Base-by-base conservation (phyloP, 2,888 invertebrate species). In the Ophion ellenae region DNA sequence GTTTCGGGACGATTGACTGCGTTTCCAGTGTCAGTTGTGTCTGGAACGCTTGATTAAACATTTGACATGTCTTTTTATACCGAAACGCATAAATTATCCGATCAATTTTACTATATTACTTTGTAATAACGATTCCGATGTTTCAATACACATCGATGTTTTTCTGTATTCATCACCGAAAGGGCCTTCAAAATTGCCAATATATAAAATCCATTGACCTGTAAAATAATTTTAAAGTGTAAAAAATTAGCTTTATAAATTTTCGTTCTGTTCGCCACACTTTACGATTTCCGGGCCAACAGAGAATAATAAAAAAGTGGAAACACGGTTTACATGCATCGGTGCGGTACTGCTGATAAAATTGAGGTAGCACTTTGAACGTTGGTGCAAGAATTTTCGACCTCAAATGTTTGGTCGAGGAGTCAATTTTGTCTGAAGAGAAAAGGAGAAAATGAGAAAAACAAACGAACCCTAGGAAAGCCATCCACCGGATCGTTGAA, bases 371-470 rank as follows among this genome's bases (percentile, higher is more conserved):
- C 57, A 53, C 40, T 53, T 14, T 17, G n/a, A 32, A 32, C 63
- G 47, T 47, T 45, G 61, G 75, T 78, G 69, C 71, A 67, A 63
- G 36, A 76, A 82, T 75, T 85, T 82, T 67, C 70, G 71, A 73
- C 45, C 70, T 82, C 59, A 59, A 80, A 47, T 57, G 80, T 59
- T 57, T 40, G 64, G 59, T 70, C 11, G n/a, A 6, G 53, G 40
- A 36, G 57, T 81, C n/a, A 47, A 36, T 80, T 80, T 57, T 67
- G 40, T 67, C 17, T 67, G 40, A 40, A 67, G 57, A 77, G 24
- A 7, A 40, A 59, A 77, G 36, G 63, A 47, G 59, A 28, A 57
- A 77, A 59, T 36, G 36, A n/a, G 24, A 69, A 59, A 66, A 40
- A 74, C 67, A 77, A 81, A 78, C 70, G 53, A 53, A 53, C 53